Evolutionary conservation across 1,140 invertebrate species (phyloP).

Genomic region (Contarinia nasturtii): DNA sequence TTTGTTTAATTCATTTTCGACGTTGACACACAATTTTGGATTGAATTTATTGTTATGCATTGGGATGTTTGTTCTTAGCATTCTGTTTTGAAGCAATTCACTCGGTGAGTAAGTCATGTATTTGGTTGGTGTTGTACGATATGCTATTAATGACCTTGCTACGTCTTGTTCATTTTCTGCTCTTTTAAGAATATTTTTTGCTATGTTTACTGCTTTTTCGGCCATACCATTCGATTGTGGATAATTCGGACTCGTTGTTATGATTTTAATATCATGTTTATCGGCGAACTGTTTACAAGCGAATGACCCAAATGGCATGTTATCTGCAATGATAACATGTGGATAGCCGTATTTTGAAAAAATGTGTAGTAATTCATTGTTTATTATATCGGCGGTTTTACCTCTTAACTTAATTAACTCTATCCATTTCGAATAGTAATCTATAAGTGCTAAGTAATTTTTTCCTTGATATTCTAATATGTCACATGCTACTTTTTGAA

Average conservation of each 20-base stretch:
- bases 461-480: conserved; percentile 8
- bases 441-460: conserved; percentile 10
- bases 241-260: conserved; percentile 11
- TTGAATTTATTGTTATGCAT: not conserved
- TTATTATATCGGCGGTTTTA: conserved; percentile 8
- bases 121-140: conserved; percentile 5
- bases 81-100: conserved; percentile 7
- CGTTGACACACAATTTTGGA: not conserved
- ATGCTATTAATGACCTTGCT: conserved; percentile 3
- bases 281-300: conserved; percentile 11
- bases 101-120: conserved; percentile 4
- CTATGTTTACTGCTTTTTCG: conserved; percentile 11
- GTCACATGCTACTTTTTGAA: conserved; percentile 13
- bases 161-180: conserved; percentile 6
- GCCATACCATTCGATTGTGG: conserved; percentile 13
- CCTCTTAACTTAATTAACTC: conserved; percentile 9
- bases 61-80: conserved; percentile 5
- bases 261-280: conserved; percentile 9
- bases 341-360: conserved; percentile 14
- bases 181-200: conserved; percentile 13
- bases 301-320: conserved; percentile 9
- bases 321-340: conserved; percentile 11
- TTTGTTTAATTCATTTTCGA: not conserved
- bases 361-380: conserved; percentile 7
- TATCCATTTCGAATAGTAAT: conserved; percentile 16